Evolutionary conservation across 2,797 vertebrate species (phyloP).

Genomic region (Ctenosaura bakeri): DNA sequence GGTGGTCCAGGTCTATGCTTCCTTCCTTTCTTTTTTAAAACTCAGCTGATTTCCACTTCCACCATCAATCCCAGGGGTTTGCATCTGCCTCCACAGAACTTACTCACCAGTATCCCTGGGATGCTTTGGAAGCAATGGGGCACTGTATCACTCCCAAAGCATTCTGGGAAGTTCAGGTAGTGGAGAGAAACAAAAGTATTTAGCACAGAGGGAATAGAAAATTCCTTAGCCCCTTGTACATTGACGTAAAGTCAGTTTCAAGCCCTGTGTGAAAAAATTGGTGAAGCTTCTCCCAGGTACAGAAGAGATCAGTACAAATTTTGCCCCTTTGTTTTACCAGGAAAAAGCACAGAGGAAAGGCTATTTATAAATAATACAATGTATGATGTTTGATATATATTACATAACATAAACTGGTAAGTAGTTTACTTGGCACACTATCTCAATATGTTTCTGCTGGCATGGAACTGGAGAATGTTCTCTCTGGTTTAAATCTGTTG

Average conservation of each 20-base stretch:
- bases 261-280: background rate
- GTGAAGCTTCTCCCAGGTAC: too few relatives aligned
- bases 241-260: background rate
- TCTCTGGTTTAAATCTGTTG: background rate
- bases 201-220: background rate
- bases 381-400: background rate
- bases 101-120: too few relatives aligned
- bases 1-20: too few relatives aligned
- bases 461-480: background rate
- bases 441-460: background rate
- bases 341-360: background rate
- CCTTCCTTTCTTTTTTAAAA: background rate
- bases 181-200: background rate
- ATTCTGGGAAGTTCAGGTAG: background rate
- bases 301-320: background rate
- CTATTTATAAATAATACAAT: background rate
- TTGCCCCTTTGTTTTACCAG: background rate
- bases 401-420: background rate
- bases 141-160: background rate
- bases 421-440: background rate
- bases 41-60: too few relatives aligned
- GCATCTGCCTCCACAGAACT: too few relatives aligned
- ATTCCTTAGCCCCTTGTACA: background rate
- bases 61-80: background rate
- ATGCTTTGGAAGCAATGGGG: background rate